phyloP scores from a whole-genome alignment of 1,140 invertebrate genomes.

The Fopius arisanus region DNA sequence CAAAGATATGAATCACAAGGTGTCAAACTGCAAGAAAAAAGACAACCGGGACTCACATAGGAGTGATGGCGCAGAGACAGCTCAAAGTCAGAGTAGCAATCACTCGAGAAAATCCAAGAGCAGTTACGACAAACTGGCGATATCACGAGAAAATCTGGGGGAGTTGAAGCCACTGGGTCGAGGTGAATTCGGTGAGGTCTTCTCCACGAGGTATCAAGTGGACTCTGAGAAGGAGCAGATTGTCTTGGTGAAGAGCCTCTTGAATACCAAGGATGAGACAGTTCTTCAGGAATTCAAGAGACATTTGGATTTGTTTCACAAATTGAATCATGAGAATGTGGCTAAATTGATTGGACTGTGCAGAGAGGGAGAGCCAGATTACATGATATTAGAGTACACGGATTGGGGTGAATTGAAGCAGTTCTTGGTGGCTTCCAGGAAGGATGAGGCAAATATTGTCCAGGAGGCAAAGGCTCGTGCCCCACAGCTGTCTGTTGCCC shows the following conservation, averaged over 20 bases:
- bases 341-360: slow-evolving; percentile 82
- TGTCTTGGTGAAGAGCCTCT: slow-evolving; percentile 78
- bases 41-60: slow-evolving; percentile 71
- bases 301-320: slow-evolving; percentile 85
- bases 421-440: slow-evolving; percentile 85
- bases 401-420: slow-evolving; percentile 97
- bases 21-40: slow-evolving; percentile 54
- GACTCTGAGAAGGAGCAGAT: slow-evolving; percentile 53
- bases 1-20: slow-evolving; percentile 59
- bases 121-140: slow-evolving; percentile 79
- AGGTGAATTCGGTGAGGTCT: slow-evolving; percentile 91
- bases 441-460: slow-evolving; percentile 56
- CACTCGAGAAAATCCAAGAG: slow-evolving; percentile 77
- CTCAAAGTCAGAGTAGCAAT: slow-evolving; percentile 75
- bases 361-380: slow-evolving; percentile 84
- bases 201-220: slow-evolving; percentile 71
- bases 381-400: slow-evolving; percentile 89
- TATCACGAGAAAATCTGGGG: slow-evolving; percentile 76
- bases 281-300: slow-evolving; percentile 83
- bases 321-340: slow-evolving; percentile 82
- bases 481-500: slow-evolving; percentile 73
- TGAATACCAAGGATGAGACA: slow-evolving; percentile 79
- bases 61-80: slow-evolving; percentile 83
- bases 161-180: slow-evolving; percentile 87
- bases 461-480: slow-evolving; percentile 63